Evolutionary conservation across 1,140 invertebrate genomes (phyloP), one percentile per base, ranked within the genome.

Genomic region (Papilio polyxenes): DNA sequence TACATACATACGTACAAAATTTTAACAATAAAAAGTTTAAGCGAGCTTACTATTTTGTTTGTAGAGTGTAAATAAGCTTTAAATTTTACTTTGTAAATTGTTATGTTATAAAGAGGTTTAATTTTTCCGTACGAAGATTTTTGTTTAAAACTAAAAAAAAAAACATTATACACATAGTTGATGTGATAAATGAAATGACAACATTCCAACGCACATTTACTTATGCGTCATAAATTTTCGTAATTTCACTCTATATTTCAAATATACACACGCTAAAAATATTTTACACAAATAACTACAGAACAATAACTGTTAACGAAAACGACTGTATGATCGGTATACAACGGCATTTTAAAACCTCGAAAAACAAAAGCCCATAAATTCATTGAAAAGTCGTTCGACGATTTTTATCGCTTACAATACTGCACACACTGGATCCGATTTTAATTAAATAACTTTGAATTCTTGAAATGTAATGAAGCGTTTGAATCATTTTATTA

Each of bases 341-440:
- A 72, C 65, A 72, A 72, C 65, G 65, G 65, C 65, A 72, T 72
- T 72, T 72, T 72, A 15, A 72, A 72, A 72, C 65, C 31, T 72
- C 65, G 65, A 72, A 72, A 72, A 72, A 65, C 62, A 72, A 72
- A 72, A 72, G 23, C 31, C 31, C 13, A 72, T 72, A 15, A 72
- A 72, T 72, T 72, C 65, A 72, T 72, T 72, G 11, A 37, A 72
- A 37, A 37, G 23, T 72, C 31, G 13, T 72, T 72, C 65, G 65
- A 72, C 62, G 62, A 65, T 65, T 72, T 72, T 37, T 72, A 72
- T 40, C 65, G 65, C 15, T 72, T 65, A 65, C 65, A 72, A 37
- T 65, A 65, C 65, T 59, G 31, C 6, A 37, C 65, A 15, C 65
- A 72, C 23, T 40, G 31, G 31, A 72, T 72, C 31, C 13, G 65